Conservation (phyloP, 2,888 invertebrate genomes). For the Amblyteles armatorius region DNA sequence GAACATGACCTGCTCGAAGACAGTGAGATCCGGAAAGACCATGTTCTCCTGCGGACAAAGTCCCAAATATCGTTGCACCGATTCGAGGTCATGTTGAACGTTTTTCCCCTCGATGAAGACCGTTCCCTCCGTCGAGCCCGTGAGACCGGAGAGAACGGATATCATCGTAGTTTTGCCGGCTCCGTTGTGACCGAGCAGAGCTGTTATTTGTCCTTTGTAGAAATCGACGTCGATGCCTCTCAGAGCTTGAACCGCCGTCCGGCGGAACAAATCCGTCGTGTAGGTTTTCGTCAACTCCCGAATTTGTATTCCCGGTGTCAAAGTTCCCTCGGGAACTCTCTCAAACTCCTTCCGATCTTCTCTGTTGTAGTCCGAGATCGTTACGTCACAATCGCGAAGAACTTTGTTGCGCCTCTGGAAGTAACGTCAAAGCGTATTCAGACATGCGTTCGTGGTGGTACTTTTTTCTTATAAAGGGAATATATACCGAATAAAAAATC, state of each 20-base stretch:
- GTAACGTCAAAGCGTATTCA: background rate
- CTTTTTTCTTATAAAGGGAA: too few relatives aligned
- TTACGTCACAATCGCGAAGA: slow-evolving; percentile 72
- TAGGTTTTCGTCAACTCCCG: slow-evolving; percentile 85
- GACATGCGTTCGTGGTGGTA: too few relatives aligned
- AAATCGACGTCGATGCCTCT: slow-evolving; percentile 85
- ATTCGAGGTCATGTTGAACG: slow-evolving; percentile 88
- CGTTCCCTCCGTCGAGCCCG: slow-evolving; percentile 89
- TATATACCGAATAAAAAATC: too few relatives aligned
- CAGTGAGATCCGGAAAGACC: slow-evolving; percentile 93
- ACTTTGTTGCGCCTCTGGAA: slow-evolving; percentile 79
- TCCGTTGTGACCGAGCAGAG: slow-evolving; percentile 94
- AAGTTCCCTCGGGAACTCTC: slow-evolving; percentile 74
- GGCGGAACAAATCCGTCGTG: slow-evolving; percentile 73
- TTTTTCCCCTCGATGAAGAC: slow-evolving; percentile 91
- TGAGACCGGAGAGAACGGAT: slow-evolving; percentile 95
- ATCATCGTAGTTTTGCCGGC: slow-evolving; percentile 98
- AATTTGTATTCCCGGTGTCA: slow-evolving; percentile 85
- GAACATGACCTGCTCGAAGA: slow-evolving; percentile 93
- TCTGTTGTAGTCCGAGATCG: slow-evolving; percentile 74
- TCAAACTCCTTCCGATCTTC: slow-evolving; percentile 81
- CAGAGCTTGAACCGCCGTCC: slow-evolving; percentile 79
- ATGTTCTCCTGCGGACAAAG: slow-evolving; percentile 97
- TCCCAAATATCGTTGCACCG: slow-evolving; percentile 91
- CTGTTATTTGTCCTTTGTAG: slow-evolving; percentile 96